These are phyloP conservation scores for Coracias cyanogaster DNA, from an alignment of 2,797 vertebrate genomes.

Conservation along the genomic window DNA sequence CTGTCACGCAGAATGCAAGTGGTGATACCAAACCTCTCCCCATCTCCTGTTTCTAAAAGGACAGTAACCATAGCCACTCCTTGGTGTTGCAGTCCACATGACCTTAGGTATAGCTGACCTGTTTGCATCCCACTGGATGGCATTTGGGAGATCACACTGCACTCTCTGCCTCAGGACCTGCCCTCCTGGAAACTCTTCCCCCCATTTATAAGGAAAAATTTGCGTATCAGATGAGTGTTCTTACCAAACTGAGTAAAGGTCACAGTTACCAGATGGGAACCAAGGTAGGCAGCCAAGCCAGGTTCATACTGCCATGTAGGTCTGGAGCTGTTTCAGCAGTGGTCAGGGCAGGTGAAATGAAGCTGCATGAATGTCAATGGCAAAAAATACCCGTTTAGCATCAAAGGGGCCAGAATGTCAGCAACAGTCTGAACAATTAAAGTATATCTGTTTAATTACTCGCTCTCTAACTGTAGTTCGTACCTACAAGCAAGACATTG, in stretches of 20 bases:
- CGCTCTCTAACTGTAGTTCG: fast-evolving
- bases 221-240: too few relatives aligned
- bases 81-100: not conserved
- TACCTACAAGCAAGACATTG: not conserved
- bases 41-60: not conserved
- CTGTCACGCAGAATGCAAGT: not conserved
- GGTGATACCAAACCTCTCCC: not conserved
- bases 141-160: not conserved
- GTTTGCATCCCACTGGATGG: not conserved
- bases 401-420: not conserved
- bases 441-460: not conserved
- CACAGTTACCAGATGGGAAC: fast-evolving
- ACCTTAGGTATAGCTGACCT: not conserved
- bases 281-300: not conserved
- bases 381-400: not conserved
- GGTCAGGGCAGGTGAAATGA: not conserved
- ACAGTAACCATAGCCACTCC: not conserved
- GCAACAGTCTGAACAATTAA: not conserved
- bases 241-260: not conserved
- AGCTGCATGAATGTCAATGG: not conserved
- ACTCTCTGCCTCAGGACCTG: not conserved
- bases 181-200: not conserved
- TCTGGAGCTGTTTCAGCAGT: not conserved
- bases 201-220: not conserved
- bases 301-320: fast-evolving